Percentiles rank a stretch among this genome's conserved stretches.
Evolutionary conservation across 2,113 vertebrate species (phyloP).

Genomic region (Picathartes gymnocephalus): DNA sequence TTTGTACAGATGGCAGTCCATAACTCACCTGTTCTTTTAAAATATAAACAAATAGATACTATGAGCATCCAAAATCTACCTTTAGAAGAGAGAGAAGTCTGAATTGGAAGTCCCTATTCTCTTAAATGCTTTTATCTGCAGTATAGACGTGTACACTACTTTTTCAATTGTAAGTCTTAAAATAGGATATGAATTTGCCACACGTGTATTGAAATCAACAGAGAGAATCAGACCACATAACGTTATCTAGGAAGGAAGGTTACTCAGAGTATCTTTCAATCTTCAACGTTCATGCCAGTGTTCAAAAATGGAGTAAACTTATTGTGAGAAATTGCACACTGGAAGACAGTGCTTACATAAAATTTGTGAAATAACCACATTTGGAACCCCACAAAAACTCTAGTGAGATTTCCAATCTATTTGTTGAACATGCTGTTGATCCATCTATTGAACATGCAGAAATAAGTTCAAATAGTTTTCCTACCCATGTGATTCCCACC

Average conservation of each 20-base stretch:
- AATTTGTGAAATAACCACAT: not conserved
- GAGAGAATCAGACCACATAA: not conserved
- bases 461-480: not conserved
- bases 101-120: not conserved
- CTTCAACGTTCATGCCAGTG: not conserved
- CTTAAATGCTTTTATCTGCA: not conserved
- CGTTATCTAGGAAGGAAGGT: not conserved
- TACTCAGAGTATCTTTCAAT: not conserved
- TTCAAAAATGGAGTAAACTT: not conserved
- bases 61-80: not conserved
- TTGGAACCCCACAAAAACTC: not conserved
- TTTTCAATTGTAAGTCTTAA: not conserved
- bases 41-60: not conserved
- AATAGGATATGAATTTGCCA: not conserved
- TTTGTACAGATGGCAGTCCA: not conserved
- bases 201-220: not conserved
- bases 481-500: not conserved
- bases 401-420: not conserved
- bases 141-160: not conserved
- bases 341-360: not conserved
- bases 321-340: not conserved
- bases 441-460: not conserved
- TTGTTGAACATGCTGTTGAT: not conserved
- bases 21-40: not conserved
- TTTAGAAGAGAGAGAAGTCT: not conserved